These are phyloP conservation scores for Xestia c-nigrum DNA, from an alignment of 2,888 invertebrate genomes.

Conservation along the genomic window DNA sequence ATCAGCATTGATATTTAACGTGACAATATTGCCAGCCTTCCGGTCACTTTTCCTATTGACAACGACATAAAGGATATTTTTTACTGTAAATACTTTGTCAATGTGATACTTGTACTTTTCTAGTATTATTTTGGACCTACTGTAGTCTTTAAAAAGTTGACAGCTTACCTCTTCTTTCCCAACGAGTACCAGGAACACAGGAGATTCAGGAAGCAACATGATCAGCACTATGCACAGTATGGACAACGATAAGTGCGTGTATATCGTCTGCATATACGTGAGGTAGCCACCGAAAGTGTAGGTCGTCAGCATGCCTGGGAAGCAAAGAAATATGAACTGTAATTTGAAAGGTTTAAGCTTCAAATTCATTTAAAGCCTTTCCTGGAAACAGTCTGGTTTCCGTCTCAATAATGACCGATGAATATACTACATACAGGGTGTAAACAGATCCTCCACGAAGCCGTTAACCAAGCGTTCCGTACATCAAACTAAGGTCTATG, in stretches of 20 bases:
- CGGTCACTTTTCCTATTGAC: too few relatives aligned
- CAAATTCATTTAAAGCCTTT: background rate
- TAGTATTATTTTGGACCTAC: too few relatives aligned
- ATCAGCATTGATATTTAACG: too few relatives aligned
- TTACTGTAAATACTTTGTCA: too few relatives aligned
- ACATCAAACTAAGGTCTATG: too few relatives aligned
- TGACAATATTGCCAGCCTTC: too few relatives aligned
- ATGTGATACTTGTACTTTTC: too few relatives aligned
- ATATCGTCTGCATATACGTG: conserved; percentile 76
- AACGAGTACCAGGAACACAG: conserved; percentile 76
- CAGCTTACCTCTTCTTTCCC: conserved; percentile 74
- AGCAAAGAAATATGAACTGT: background rate
- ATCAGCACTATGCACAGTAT: conserved; percentile 71
- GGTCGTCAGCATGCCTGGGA: conserved; percentile 75
- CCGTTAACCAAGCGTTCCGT: too few relatives aligned
- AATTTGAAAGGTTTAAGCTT: background rate
- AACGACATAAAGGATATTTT: too few relatives aligned
- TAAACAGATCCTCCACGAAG: too few relatives aligned
- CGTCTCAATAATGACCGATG: background rate
- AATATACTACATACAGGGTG: background rate
- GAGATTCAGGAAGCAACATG: conserved; percentile 76
- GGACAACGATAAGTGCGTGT: conserved; percentile 72
- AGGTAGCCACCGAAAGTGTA: conserved; percentile 80
- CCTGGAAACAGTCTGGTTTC: background rate
- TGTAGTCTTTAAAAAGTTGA: too few relatives aligned